Conservation (phyloP, 2,888 invertebrate species). For the Endotricha flammealis region DNA sequence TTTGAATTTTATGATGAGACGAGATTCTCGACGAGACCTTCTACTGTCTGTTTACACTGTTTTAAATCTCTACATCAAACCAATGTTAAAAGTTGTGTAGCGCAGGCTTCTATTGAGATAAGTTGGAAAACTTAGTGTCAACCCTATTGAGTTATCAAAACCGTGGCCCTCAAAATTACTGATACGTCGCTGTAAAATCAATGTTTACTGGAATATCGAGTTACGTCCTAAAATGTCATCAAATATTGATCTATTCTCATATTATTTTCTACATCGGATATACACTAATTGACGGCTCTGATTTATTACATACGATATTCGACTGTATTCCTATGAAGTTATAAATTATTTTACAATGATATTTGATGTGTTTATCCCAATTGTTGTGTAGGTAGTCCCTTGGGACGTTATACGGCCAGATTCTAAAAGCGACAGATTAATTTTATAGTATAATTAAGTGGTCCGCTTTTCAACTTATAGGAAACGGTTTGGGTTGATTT, state of each 20-base stretch:
- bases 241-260: conserved; percentile 8
- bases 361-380: background rate
- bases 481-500: background rate
- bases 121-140: too few relatives aligned
- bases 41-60: too few relatives aligned
- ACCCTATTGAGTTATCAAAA: too few relatives aligned
- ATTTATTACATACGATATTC: conserved; percentile 20
- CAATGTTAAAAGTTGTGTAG: too few relatives aligned
- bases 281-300: conserved; percentile 46
- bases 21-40: too few relatives aligned
- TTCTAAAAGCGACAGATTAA: conserved; percentile 14
- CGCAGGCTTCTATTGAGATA: too few relatives aligned
- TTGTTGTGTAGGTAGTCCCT: conserved; percentile 10
- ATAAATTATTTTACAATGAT: conserved; percentile 13
- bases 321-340: conserved; percentile 20
- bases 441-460: conserved; percentile 5
- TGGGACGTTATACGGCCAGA: conserved; percentile 16
- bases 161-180: too few relatives aligned
- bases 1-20: too few relatives aligned
- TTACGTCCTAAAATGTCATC: background rate
- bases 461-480: background rate
- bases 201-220: background rate
- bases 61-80: too few relatives aligned
- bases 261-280: conserved; percentile 28
- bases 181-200: too few relatives aligned